Evolutionary conservation across 1,140 invertebrate species (phyloP).

Genomic region (Cydia amplana): DNA sequence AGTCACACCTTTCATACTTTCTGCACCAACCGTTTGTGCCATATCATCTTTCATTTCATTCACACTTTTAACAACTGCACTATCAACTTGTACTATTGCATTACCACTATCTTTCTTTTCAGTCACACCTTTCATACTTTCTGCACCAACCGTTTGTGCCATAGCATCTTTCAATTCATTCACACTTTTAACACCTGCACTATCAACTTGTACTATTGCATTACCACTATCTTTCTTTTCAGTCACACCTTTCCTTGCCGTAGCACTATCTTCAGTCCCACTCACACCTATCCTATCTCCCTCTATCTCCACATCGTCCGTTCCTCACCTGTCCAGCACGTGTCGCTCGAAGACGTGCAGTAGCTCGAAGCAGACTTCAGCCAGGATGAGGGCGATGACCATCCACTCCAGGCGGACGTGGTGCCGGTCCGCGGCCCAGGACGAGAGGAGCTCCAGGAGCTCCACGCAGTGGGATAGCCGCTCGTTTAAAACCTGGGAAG

Average conservation of each 20-base stretch:
- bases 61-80: no score
- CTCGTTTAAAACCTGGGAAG: conserved; percentile 94
- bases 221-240: no score
- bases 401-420: conserved; percentile 96
- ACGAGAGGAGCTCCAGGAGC: conserved; percentile 91
- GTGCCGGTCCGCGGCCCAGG: conserved; percentile 94
- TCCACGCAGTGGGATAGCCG: conserved; percentile 96
- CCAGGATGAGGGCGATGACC: conserved; percentile 96
- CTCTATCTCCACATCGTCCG: not conserved
- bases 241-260: not conserved
- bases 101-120: no score
- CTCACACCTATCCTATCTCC: not conserved
- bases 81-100: no score
- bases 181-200: no score
- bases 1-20: not conserved
- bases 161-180: not conserved
- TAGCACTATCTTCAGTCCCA: no score
- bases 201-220: no score
- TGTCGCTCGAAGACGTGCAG: conserved; percentile 87
- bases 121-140: not conserved
- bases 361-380: conserved; percentile 94
- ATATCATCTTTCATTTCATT: not conserved
- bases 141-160: not conserved
- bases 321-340: conserved; percentile 34
- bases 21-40: not conserved